These are phyloP conservation scores for Globodera ellingtonae DNA, from an alignment of 1,140 invertebrate genomes.

Conservation along the genomic window DNA sequence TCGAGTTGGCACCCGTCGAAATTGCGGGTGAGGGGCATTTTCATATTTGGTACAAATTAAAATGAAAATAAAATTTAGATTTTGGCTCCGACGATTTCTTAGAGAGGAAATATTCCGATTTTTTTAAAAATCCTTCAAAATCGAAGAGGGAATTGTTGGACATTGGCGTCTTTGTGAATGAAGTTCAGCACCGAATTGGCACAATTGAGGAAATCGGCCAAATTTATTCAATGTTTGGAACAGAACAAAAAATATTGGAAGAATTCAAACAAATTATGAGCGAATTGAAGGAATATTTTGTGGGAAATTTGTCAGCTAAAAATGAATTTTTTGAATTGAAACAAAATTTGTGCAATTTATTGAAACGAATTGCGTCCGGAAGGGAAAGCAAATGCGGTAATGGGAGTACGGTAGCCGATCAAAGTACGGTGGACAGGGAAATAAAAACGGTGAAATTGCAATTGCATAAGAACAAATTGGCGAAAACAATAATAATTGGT, in stretches of 20 bases:
- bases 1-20: background rate
- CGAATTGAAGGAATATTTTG: background rate
- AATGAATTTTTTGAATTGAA: background rate
- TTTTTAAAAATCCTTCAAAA: background rate
- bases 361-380: background rate
- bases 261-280: background rate
- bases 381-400: background rate
- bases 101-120: background rate
- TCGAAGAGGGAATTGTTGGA: background rate
- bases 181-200: background rate
- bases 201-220: background rate
- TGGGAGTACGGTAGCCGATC: background rate
- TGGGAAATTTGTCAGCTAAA: background rate
- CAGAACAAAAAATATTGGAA: background rate
- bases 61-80: background rate
- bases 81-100: background rate
- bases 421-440: background rate
- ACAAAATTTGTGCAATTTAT: background rate
- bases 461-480: background rate
- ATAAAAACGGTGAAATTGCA: background rate
- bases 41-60: background rate
- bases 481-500: background rate
- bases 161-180: background rate
- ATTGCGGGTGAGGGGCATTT: background rate
- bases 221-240: background rate